These are phyloP conservation scores for Monochamus alternatus DNA, from an alignment of 2,888 invertebrate genomes.

Conservation along the genomic window DNA sequence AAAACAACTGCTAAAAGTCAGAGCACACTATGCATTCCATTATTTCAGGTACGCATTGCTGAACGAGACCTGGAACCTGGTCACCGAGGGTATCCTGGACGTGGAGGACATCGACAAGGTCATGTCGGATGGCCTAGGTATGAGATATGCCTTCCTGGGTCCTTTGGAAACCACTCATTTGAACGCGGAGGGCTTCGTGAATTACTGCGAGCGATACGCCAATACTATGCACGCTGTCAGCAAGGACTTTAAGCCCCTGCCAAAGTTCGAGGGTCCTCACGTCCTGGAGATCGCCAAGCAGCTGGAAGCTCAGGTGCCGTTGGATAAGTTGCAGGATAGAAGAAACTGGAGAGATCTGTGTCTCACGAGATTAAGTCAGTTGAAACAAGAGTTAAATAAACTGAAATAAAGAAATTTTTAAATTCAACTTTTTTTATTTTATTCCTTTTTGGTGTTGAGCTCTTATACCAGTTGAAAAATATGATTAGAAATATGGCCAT, in stretches of 20 bases:
- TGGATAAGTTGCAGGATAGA: constrained; percentile 79
- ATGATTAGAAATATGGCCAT: no score
- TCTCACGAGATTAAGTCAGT: constrained; percentile 83
- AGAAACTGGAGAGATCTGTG: constrained; percentile 89
- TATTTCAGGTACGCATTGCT: constrained; percentile 87
- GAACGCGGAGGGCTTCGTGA: constrained; percentile 89
- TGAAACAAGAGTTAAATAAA: constrained; percentile 80
- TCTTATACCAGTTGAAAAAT: no score
- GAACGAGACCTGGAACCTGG: constrained; percentile 93
- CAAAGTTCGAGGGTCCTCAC: constrained; percentile 81
- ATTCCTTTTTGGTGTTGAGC: neutral
- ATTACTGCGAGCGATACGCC: constrained; percentile 77
- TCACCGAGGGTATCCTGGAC: constrained; percentile 87
- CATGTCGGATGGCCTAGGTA: constrained; percentile 94
- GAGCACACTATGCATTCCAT: neutral
- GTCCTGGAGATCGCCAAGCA: constrained; percentile 81
- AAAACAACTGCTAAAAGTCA: no score
- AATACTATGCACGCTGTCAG: constrained; percentile 78
- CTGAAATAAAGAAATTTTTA: constrained; percentile 35
- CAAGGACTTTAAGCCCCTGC: constrained; percentile 82
- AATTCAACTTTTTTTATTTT: neutral
- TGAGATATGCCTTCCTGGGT: constrained; percentile 96
- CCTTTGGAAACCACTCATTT: constrained; percentile 94
- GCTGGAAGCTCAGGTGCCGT: constrained; percentile 81
- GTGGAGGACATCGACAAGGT: constrained; percentile 94